Evolutionary conservation across 2,113 vertebrate species (phyloP), one percentile per base, ranked within the genome.

Genomic region (Microtus oregoni): DNA sequence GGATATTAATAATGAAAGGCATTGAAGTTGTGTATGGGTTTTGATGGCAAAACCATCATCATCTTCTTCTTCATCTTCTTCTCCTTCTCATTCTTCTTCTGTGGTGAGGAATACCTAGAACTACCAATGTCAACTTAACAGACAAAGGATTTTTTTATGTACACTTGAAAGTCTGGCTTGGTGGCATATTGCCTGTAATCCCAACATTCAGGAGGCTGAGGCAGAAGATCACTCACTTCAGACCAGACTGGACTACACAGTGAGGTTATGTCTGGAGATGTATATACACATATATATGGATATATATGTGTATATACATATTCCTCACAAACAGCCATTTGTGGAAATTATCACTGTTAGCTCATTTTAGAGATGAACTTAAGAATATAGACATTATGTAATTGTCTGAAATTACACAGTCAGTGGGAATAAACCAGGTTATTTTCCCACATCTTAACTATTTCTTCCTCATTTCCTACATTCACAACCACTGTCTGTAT

Each of bases 321-420:
- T 63, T 96, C 22, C 20, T 93, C 38, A 88, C 5, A 10, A 76
- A 41, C 30, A 78, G 41, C 75, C 28, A 22, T 85, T 85, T 77
- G 11, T 93, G 50, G 22, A 26, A 81, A 96, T 55, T 82, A 73
- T 78, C 70, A 63, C 67, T 68, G 73, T 67, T 61, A 95, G 26
- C 77, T 94, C 44, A 19, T 94, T 86, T 86, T 94, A 93, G 75
- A 90, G 65, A 65, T 58, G 68, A 91, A 89, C 67, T 32, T 83
- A 92, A 88, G 79, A 72, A 52, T 47, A 41, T 0, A 70, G 75
- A 96, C 7, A 10, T 87, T 92, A 68, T 58, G 1, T 70, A 81
- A 87, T 32, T 82, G 35, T n/a, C 13, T 81, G 61, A 90, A 67
- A 82, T 77, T 65, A 65, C 22, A n/a, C 32, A 47, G 28, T 35